Evolutionary conservation across 2,113 vertebrate genomes (phyloP).

Genomic region (Varanus salvator): DNA sequence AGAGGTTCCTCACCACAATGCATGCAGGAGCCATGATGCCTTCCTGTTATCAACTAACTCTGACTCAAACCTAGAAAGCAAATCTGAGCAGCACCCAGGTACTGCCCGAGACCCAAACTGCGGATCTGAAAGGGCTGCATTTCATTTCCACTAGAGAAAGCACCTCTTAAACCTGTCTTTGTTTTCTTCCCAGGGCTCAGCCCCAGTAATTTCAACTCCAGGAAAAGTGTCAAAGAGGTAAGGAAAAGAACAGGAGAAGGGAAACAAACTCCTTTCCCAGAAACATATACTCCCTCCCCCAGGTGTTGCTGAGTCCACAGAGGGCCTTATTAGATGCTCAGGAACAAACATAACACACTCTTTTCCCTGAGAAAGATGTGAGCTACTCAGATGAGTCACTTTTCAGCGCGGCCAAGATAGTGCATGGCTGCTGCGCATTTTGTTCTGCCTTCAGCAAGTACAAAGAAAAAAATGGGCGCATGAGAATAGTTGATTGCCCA

Average conservation of each 20-base stretch:
- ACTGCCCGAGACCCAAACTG: not conserved
- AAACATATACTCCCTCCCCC: not conserved
- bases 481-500: no score
- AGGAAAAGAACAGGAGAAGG: not conserved
- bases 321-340: not conserved
- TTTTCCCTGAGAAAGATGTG: not conserved
- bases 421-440: no score
- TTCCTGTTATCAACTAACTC: not conserved
- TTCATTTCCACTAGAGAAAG: not conserved
- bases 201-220: slow-evolving; percentile 36
- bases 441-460: no score
- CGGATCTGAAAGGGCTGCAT: not conserved
- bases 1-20: no score
- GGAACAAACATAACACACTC: no score
- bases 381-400: no score
- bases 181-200: slow-evolving; percentile 59
- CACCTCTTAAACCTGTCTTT: slow-evolving; percentile 16
- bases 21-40: not conserved
- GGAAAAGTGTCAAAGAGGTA: slow-evolving; percentile 69
- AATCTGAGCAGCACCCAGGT: not conserved
- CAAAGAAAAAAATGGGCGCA: no score
- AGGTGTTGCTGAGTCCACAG: no score
- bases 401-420: no score
- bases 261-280: no score
- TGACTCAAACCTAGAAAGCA: not conserved